Percentiles rank a stretch among this genome's conserved stretches.
Conservation (phyloP, 1,140 invertebrate genomes). For the Goniozus legneri region DNA sequence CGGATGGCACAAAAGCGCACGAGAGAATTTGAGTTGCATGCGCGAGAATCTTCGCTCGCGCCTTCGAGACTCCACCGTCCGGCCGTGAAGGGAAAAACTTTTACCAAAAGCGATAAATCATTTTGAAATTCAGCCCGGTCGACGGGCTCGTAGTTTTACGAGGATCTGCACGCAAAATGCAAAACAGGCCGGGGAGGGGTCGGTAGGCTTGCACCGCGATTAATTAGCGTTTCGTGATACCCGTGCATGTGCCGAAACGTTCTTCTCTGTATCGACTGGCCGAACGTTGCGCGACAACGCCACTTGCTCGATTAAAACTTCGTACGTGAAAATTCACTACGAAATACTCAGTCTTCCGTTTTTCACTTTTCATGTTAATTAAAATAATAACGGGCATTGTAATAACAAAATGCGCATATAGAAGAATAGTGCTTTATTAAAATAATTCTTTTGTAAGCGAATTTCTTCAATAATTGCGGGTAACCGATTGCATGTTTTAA, state of each 20-base stretch:
- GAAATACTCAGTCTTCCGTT: too few relatives aligned
- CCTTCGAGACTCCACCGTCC: conserved; percentile 13
- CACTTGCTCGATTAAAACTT: too few relatives aligned
- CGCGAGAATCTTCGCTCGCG: conserved; percentile 15
- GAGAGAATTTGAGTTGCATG: conserved; percentile 23
- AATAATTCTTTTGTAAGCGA: too few relatives aligned
- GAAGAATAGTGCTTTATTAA: too few relatives aligned
- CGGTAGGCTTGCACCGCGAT: conserved; percentile 46
- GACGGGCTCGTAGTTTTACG: conserved; percentile 51
- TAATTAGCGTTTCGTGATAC: conserved; percentile 52
- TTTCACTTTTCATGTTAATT: too few relatives aligned
- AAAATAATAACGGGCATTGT: too few relatives aligned
- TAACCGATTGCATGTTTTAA: too few relatives aligned
- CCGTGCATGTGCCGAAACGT: conserved; percentile 45
- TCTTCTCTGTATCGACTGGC: conserved; percentile 29
- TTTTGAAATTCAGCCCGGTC: conserved; percentile 46
- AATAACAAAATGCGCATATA: too few relatives aligned
- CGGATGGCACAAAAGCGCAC: too few relatives aligned
- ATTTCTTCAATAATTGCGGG: too few relatives aligned
- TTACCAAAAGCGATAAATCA: conserved; percentile 47
- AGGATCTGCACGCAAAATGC: conserved; percentile 49
- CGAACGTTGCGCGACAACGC: conserved; percentile 41
- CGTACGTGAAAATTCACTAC: too few relatives aligned
- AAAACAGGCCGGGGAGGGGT: conserved; percentile 32
- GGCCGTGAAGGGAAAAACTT: conserved; percentile 46